phyloP scores from a whole-genome alignment of 1,140 invertebrate genomes.

The Listronotus bonariensis region DNA sequence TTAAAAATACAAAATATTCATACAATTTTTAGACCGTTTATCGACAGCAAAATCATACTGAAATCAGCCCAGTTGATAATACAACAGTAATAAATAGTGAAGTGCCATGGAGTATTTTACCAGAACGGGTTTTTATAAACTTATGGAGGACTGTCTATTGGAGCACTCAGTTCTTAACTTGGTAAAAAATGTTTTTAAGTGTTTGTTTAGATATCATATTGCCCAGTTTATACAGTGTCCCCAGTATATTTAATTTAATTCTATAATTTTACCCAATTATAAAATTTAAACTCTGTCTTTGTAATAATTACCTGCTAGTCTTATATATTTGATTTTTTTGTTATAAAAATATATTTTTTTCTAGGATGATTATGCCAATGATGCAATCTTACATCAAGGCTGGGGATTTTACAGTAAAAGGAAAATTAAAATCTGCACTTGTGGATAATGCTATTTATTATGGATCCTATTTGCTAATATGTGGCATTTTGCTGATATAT shows the following conservation, averaged over 20 bases:
- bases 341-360: conserved; percentile 40
- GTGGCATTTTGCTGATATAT: conserved; percentile 93
- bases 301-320: no score
- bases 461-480: conserved; percentile 94
- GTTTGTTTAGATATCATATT: no score
- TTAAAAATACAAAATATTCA: not conserved
- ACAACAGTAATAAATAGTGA: conserved; percentile 61
- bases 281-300: no score
- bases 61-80: conserved; percentile 27
- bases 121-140: conserved; percentile 81
- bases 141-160: conserved; percentile 98
- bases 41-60: conserved; percentile 64
- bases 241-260: no score
- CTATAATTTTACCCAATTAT: no score
- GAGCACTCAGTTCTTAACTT: conserved; percentile 96
- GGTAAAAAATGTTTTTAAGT: conserved; percentile 60
- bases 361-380: conserved; percentile 91
- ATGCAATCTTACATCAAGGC: conserved; percentile 99
- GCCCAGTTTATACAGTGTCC: no score
- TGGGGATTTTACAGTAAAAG: conserved; percentile 93
- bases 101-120: conserved; percentile 86
- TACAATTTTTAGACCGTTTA: conserved; percentile 74
- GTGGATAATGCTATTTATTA: conserved; percentile 99
- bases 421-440: conserved; percentile 93
- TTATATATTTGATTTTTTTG: no score